Percentiles rank a stretch among this genome's conserved stretches.
Evolutionary conservation across 1,140 invertebrate species (phyloP).

Genomic region (Ditylenchus dipsaci): DNA sequence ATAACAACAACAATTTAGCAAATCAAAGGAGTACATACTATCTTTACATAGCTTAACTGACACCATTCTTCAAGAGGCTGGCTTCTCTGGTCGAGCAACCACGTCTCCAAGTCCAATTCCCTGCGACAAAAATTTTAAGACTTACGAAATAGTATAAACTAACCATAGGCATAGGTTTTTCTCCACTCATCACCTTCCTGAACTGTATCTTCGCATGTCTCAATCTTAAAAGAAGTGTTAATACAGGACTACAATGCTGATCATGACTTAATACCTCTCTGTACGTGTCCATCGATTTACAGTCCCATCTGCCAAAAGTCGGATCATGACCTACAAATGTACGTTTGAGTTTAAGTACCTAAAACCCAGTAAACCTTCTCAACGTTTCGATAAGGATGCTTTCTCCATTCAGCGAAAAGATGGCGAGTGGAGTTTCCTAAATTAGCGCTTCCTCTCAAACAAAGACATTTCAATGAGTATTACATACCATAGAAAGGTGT

Average conservation of each 20-base stretch:
- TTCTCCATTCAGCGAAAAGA: slow-evolving; percentile 50
- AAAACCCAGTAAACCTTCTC: slow-evolving; percentile 39
- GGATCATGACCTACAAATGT: slow-evolving; percentile 39
- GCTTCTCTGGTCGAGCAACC: too few relatives aligned
- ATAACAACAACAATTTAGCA: too few relatives aligned
- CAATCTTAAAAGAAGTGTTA: too few relatives aligned
- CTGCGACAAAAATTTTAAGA: slow-evolving; percentile 32
- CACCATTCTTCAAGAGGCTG: too few relatives aligned
- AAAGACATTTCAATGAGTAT: too few relatives aligned
- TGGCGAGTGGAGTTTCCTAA: slow-evolving; percentile 41
- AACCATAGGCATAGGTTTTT: too few relatives aligned
- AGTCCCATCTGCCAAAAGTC: slow-evolving; percentile 48
- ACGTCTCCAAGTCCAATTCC: slow-evolving; percentile 53
- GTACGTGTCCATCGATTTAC: slow-evolving; percentile 52
- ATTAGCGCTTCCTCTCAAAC: too few relatives aligned
- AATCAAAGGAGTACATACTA: too few relatives aligned
- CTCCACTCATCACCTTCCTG: slow-evolving; percentile 39
- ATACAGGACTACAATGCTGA: too few relatives aligned
- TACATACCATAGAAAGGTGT: too few relatives aligned
- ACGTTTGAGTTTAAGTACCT: not conserved
- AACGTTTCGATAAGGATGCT: slow-evolving; percentile 56
- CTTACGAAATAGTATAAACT: too few relatives aligned
- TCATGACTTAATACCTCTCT: slow-evolving; percentile 20
- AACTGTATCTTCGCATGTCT: slow-evolving; percentile 29
- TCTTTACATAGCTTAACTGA: too few relatives aligned